A percentile compares a stretch with the other conserved stretches of the same genome.
Evolutionary conservation across 2,888 invertebrate species (phyloP).

Genomic region (Perithous albicinctus): DNA sequence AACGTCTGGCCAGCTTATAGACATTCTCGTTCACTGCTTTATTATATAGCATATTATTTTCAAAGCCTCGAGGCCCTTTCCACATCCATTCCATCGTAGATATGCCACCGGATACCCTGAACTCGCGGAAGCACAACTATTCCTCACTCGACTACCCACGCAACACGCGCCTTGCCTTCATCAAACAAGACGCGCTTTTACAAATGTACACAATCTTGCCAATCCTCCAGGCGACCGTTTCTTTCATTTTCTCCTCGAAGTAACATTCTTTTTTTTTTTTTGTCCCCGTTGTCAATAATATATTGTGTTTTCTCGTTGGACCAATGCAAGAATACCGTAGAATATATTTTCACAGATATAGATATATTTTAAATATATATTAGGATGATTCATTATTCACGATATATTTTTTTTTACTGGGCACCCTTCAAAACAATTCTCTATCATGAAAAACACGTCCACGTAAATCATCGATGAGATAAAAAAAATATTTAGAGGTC

Average conservation of each 20-base stretch:
- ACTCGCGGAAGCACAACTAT: slow-evolving; percentile 41
- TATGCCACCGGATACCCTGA: slow-evolving; percentile 40
- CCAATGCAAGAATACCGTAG: no score
- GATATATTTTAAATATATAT: no score
- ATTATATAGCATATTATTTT: slow-evolving; percentile 57
- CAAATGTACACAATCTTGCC: slow-evolving; percentile 3
- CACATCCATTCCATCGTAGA: slow-evolving; percentile 54
- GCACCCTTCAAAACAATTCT: no score
- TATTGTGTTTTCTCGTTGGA: no score
- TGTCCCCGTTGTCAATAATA: slow-evolving; percentile 28
- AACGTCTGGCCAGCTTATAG: slow-evolving; percentile 4
- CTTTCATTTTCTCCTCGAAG: background rate
- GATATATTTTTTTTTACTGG: no score
- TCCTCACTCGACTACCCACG: slow-evolving; percentile 44
- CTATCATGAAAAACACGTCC: no score
- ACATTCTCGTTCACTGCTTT: slow-evolving; percentile 51
- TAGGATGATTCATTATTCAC: no score
- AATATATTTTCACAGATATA: no score
- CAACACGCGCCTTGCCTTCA: slow-evolving; percentile 37
- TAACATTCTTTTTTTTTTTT: slow-evolving; percentile 36
- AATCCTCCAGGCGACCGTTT: slow-evolving; percentile 9
- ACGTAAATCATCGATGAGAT: no score
- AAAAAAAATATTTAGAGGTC: no score
- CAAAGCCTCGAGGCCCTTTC: slow-evolving; percentile 59
- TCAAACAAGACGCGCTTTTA: slow-evolving; percentile 44